Conservation (phyloP, 2,888 invertebrate species). For the Andricus quercusramuli region DNA sequence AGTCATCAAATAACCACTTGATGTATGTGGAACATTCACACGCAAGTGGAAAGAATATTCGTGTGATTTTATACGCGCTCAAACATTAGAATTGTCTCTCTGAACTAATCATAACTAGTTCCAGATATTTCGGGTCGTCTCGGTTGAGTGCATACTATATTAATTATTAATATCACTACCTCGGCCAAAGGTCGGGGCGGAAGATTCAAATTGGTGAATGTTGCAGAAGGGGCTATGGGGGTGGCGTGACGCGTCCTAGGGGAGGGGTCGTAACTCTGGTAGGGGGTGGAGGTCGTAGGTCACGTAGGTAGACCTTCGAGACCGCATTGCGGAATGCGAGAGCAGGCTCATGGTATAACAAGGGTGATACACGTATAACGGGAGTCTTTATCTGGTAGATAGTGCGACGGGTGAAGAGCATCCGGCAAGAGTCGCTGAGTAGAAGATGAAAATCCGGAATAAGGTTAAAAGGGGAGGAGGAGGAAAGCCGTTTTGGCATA, state of each 20-base stretch:
- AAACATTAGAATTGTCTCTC: too few species aligned
- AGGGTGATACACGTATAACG: conserved; percentile 17
- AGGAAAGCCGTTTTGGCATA: conserved; percentile 51
- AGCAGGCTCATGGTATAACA: conserved; percentile 28
- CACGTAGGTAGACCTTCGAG: conserved; percentile 30
- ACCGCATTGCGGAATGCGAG: conserved; percentile 42
- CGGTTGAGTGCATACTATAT: neutral
- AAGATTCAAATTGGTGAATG: conserved; percentile 27
- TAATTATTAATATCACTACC: conserved; percentile 3
- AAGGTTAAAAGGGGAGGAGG: neutral
- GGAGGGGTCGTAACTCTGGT: conserved; percentile 24
- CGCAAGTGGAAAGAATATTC: too few species aligned
- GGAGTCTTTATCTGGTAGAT: conserved; percentile 34
- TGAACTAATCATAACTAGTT: neutral
- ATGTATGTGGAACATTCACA: too few species aligned
- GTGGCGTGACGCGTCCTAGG: conserved; percentile 16
- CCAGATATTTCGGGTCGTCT: neutral
- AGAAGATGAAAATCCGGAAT: conserved; percentile 39
- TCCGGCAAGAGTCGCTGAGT: conserved; percentile 42
- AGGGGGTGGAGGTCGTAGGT: conserved; percentile 35
- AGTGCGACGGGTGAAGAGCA: neutral
- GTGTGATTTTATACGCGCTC: too few species aligned
- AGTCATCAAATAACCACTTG: too few species aligned
- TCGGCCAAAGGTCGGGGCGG: neutral
- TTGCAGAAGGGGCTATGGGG: conserved; percentile 10